These are phyloP conservation scores for Mohoua ochrocephala DNA, from an alignment of 2,113 vertebrate genomes.

Conservation along the genomic window DNA sequence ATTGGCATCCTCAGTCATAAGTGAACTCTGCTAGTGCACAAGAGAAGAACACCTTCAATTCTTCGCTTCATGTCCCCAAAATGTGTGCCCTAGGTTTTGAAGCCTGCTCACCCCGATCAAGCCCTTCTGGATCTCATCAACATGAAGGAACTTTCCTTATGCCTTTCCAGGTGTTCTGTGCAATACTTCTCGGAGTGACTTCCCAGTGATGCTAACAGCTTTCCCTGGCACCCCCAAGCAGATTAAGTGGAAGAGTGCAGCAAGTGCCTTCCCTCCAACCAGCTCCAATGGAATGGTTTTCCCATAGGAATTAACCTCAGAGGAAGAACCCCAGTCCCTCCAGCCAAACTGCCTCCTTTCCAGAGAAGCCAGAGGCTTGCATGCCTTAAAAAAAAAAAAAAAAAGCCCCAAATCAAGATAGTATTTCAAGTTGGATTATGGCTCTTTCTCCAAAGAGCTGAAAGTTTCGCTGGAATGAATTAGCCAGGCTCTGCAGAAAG, in stretches of 20 bases:
- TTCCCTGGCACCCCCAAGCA: neutral
- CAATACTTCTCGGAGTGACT: neutral
- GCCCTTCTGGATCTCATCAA: neutral
- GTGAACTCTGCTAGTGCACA: neutral
- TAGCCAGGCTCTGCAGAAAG: neutral
- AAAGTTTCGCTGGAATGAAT: neutral
- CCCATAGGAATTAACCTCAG: neutral
- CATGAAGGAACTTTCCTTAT: neutral
- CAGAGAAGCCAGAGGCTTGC: neutral
- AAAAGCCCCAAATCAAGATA: neutral
- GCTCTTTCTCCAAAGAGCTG: neutral
- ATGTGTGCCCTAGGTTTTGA: neutral
- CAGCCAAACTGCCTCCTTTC: neutral
- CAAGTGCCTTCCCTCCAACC: neutral
- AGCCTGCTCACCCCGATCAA: neutral
- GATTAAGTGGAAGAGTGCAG: accelerated
- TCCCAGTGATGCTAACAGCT: neutral
- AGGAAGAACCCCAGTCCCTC: neutral
- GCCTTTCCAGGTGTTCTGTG: neutral
- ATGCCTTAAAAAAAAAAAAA: neutral
- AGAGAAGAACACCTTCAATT: neutral
- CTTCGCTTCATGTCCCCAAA: neutral
- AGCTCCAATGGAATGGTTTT: neutral
- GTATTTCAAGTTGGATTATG: neutral
- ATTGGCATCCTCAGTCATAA: neutral